Conservation (phyloP, 2,888 invertebrate genomes). For the Microctonus aethiopoides region DNA sequence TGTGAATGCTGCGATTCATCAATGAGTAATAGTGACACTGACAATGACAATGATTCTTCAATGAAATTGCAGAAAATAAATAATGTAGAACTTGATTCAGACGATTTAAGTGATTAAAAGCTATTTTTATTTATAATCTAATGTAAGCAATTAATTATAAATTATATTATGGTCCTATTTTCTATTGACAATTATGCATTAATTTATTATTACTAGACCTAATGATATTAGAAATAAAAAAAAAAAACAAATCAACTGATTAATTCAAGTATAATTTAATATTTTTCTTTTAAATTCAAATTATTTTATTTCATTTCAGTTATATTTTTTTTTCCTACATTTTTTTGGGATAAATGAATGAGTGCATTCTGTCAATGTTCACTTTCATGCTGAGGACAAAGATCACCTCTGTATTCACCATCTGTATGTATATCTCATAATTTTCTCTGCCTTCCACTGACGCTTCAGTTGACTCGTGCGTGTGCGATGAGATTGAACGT, state of each 20-base stretch:
- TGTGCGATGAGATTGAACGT: neutral
- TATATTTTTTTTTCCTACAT: neutral
- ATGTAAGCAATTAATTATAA: too few relatives aligned
- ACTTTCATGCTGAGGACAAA: slow-evolving; percentile 4
- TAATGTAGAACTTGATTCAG: slow-evolving; percentile 54
- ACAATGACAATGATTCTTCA: slow-evolving; percentile 37
- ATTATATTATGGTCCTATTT: too few relatives aligned
- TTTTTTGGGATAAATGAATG: neutral
- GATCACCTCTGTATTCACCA: slow-evolving; percentile 22
- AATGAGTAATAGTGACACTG: slow-evolving; percentile 44
- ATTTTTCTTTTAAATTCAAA: neutral
- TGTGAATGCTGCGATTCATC: too few relatives aligned
- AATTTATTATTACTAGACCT: neutral
- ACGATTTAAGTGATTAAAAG: slow-evolving; percentile 42
- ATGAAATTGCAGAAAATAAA: neutral
- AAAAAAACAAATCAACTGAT: neutral
- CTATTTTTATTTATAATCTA: neutral
- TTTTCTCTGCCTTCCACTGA: neutral
- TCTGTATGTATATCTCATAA: neutral
- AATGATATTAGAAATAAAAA: neutral
- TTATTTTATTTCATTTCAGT: neutral
- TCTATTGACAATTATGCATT: too few relatives aligned
- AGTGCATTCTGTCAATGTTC: neutral
- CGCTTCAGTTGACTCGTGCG: neutral
- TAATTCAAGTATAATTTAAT: too few relatives aligned